A percentile compares a stretch with the other conserved stretches of the same genome.
phyloP scores from a whole-genome alignment of 2,888 invertebrate species.

The Dexiosoma caninum region DNA sequence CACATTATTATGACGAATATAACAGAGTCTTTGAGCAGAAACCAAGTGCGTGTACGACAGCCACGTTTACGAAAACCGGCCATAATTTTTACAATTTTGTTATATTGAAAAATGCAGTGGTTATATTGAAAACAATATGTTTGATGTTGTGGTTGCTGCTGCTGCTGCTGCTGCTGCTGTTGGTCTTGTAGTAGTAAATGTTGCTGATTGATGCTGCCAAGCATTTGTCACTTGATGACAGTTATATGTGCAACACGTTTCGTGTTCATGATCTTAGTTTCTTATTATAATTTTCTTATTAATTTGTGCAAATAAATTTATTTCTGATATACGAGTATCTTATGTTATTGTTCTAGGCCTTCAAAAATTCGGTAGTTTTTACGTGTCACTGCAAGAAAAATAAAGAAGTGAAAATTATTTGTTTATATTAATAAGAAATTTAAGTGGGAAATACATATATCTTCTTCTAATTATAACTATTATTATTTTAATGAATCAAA shows the following conservation, averaged over 20 bases:
- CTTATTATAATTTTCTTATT: conserved; percentile 26
- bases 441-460: no score
- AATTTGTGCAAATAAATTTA: neutral
- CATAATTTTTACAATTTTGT: conserved; percentile 65
- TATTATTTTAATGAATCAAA: no score
- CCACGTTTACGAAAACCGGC: conserved; percentile 69
- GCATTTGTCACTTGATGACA: conserved; percentile 77
- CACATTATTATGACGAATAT: conserved; percentile 68
- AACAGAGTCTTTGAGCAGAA: conserved; percentile 69
- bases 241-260: conserved; percentile 75
- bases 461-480: no score
- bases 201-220: conserved; percentile 74
- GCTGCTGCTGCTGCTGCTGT: no score
- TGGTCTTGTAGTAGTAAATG: conserved; percentile 44
- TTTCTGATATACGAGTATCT: neutral
- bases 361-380: neutral
- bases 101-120: conserved; percentile 3
- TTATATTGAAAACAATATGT: conserved; percentile 7
- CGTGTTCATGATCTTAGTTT: conserved; percentile 71
- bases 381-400: conserved; percentile 6
- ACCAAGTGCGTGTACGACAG: conserved; percentile 69
- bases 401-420: neutral
- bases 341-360: neutral
- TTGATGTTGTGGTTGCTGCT: conserved; percentile 8
- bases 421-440: no score